Percentiles rank a stretch among this genome's conserved stretches.
These are phyloP conservation scores for Leptothorax acervorum DNA, from an alignment of 2,888 invertebrate genomes.

Conservation along the genomic window DNA sequence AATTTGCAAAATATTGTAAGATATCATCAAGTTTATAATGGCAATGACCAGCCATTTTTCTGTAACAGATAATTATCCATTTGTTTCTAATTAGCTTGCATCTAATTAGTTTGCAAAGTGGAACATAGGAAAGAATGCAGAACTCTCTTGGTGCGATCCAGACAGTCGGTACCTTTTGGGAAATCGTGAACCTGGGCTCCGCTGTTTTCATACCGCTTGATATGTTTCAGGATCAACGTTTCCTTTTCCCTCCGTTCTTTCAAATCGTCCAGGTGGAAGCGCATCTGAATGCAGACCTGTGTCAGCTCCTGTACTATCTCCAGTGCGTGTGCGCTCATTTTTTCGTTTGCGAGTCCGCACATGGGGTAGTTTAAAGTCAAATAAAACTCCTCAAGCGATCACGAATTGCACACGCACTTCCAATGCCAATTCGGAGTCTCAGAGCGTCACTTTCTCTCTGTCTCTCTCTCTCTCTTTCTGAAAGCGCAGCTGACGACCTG, in stretches of 20 bases:
- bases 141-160: too few species aligned
- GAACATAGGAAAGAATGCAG: neutral
- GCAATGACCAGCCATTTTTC: too few species aligned
- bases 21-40: neutral
- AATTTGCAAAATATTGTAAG: neutral
- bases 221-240: slow-evolving; percentile 87
- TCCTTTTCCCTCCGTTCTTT: slow-evolving; percentile 86
- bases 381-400: neutral
- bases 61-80: neutral
- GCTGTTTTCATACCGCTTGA: slow-evolving; percentile 85
- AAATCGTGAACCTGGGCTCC: slow-evolving; percentile 78
- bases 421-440: neutral
- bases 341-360: slow-evolving; percentile 61
- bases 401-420: neutral
- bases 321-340: slow-evolving; percentile 79
- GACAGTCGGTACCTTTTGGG: slow-evolving; percentile 78
- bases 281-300: slow-evolving; percentile 88
- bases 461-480: neutral
- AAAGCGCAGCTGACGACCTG: neutral
- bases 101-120: neutral
- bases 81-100: neutral
- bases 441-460: neutral
- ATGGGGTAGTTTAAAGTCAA: neutral
- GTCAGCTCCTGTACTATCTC: slow-evolving; percentile 82
- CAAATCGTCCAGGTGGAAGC: slow-evolving; percentile 84